phyloP scores from a whole-genome alignment of 2,797 vertebrate species.

The Sebastes steindachneri region DNA sequence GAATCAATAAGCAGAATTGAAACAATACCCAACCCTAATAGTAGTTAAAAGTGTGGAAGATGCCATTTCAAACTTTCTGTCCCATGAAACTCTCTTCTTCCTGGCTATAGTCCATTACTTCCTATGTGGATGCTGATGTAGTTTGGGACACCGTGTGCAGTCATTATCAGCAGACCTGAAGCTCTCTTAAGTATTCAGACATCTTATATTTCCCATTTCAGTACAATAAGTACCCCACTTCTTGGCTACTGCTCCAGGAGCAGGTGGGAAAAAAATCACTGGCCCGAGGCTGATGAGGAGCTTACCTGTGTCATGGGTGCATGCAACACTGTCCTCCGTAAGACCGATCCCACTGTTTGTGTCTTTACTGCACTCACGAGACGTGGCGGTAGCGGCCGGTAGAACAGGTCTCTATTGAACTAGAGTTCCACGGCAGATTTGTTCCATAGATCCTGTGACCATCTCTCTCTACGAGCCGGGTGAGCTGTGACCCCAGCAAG shows the following conservation, averaged over 20 bases:
- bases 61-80: conserved; percentile 39
- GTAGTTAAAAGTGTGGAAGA: conserved; percentile 35
- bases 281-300: conserved; percentile 71
- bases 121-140: conserved; percentile 39
- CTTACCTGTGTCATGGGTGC: conserved; percentile 63
- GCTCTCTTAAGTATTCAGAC: conserved; percentile 51
- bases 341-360: conserved; percentile 60
- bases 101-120: conserved; percentile 56
- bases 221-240: conserved; percentile 45
- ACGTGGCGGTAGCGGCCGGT: not conserved
- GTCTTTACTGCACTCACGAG: conserved; percentile 62
- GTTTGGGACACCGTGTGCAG: conserved; percentile 42
- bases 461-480: conserved; percentile 68
- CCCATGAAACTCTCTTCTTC: conserved; percentile 25
- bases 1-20: too few relatives aligned
- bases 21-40: too few relatives aligned
- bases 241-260: conserved; percentile 54
- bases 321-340: conserved; percentile 64
- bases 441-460: conserved; percentile 73
- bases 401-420: conserved; percentile 55
- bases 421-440: conserved; percentile 70
- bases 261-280: conserved; percentile 69
- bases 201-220: conserved; percentile 55
- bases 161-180: conserved; percentile 59
- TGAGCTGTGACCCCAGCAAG: conserved; percentile 77